These are phyloP conservation scores for Bombus difficillimus DNA, from an alignment of 1,140 invertebrate genomes.

Conservation along the genomic window DNA sequence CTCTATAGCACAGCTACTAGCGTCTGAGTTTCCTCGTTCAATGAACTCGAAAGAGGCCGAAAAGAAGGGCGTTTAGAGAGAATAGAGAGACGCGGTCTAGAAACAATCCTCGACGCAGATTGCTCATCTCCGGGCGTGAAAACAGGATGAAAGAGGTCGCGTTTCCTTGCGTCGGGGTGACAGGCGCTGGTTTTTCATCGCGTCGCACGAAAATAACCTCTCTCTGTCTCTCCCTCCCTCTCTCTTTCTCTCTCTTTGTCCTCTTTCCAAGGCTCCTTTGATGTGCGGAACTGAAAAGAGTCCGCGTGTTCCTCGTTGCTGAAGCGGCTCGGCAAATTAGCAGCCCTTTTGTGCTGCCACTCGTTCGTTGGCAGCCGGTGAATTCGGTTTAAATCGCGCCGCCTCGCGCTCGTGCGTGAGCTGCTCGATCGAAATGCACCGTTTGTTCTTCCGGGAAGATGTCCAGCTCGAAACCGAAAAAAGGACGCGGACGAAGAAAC, in stretches of 20 bases:
- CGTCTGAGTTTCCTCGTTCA: neutral
- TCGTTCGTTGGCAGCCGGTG: constrained; percentile 62
- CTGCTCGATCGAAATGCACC: constrained; percentile 51
- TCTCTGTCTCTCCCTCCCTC: neutral
- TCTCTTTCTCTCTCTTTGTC: neutral
- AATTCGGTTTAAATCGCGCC: constrained; percentile 62
- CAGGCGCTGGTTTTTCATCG: constrained; percentile 50
- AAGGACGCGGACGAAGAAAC: neutral
- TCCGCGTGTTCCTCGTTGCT: constrained; percentile 19
- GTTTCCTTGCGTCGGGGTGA: constrained; percentile 18
- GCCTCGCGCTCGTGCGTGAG: constrained; percentile 37
- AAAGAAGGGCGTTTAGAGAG: neutral
- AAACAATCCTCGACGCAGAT: constrained; percentile 41
- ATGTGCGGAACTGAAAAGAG: constrained; percentile 40
- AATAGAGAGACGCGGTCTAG: neutral
- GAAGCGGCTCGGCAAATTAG: constrained; percentile 63
- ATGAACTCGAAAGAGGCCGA: neutral
- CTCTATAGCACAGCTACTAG: accelerated
- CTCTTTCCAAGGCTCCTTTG: constrained; percentile 37
- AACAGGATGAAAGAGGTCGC: constrained; percentile 5
- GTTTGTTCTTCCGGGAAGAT: constrained; percentile 56
- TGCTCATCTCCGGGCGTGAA: constrained; percentile 42
- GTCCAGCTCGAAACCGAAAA: neutral
- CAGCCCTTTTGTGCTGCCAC: constrained; percentile 68
- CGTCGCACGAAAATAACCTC: constrained; percentile 26